A percentile compares a stretch with the other conserved stretches of the same genome.
Conservation (phyloP, 2,888 invertebrate genomes). For the Chymomyza fuscimana region DNA sequence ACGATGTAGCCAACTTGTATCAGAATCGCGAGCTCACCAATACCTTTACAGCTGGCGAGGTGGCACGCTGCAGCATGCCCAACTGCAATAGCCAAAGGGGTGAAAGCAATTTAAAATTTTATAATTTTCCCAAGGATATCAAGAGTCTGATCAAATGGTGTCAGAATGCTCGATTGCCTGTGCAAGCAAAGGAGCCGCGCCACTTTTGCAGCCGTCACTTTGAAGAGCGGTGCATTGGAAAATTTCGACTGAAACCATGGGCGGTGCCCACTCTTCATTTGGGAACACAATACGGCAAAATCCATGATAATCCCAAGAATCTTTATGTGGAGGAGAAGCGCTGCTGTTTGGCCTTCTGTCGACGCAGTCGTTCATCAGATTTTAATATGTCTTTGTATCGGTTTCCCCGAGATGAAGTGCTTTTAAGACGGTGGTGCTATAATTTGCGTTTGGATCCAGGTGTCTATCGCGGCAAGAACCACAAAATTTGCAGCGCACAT, state of each 20-base stretch:
- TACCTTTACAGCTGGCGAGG: conserved; percentile 73
- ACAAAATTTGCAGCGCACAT: conserved; percentile 76
- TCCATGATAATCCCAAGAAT: conserved; percentile 75
- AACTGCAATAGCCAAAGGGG: conserved; percentile 73
- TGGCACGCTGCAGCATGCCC: conserved; percentile 77
- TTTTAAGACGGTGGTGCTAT: conserved; percentile 75
- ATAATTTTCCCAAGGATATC: conserved; percentile 74
- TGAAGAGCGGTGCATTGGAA: conserved; percentile 76
- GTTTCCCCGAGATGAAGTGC: conserved; percentile 72
- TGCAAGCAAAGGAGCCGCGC: conserved; percentile 74
- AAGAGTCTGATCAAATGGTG: conserved; percentile 76
- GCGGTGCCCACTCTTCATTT: conserved; percentile 74
- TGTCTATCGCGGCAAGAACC: conserved; percentile 76
- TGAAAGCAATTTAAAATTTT: conserved; percentile 76
- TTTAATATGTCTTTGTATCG: conserved; percentile 75
- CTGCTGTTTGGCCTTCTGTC: conserved; percentile 73
- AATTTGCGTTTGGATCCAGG: conserved; percentile 73
- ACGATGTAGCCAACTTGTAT: conserved; percentile 76
- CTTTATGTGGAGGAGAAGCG: conserved; percentile 75
- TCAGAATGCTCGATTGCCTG: conserved; percentile 73
- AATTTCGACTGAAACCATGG: conserved; percentile 76
- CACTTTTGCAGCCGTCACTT: conserved; percentile 76
- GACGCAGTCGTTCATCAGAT: conserved; percentile 74
- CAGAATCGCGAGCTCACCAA: conserved; percentile 76
- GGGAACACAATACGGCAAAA: conserved; percentile 73